Percentiles rank a stretch among this genome's conserved stretches.
These are phyloP conservation scores for Seira musarum DNA, from an alignment of 2,888 invertebrate genomes.

Conservation along the genomic window DNA sequence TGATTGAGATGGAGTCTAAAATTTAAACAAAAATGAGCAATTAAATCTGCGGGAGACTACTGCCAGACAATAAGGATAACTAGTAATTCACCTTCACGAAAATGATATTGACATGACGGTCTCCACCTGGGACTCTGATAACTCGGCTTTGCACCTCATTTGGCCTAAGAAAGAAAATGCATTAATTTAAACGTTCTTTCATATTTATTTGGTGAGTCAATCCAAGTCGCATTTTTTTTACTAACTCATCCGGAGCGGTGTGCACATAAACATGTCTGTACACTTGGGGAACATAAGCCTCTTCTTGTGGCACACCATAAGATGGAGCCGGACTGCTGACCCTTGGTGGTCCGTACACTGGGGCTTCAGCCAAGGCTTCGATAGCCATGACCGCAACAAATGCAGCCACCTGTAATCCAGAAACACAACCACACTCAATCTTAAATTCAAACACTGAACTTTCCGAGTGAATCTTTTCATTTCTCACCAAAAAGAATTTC, in stretches of 20 bases:
- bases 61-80: no score
- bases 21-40: no score
- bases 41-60: no score
- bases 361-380: slow-evolving; percentile 28
- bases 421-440: no score
- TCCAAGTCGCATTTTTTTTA: no score
- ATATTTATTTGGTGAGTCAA: no score
- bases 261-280: slow-evolving; percentile 38
- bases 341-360: slow-evolving; percentile 12
- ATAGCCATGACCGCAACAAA: slow-evolving; percentile 31
- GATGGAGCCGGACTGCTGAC: no score
- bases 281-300: slow-evolving; percentile 27
- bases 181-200: not conserved
- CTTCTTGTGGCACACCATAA: slow-evolving; percentile 5
- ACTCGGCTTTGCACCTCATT: slow-evolving; percentile 31
- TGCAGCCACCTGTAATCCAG: no score
- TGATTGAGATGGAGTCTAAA: slow-evolving; percentile 30
- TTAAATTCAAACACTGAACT: no score
- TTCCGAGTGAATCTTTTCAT: no score
- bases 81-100: no score
- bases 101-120: not conserved
- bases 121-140: slow-evolving; percentile 38
- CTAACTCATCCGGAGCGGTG: slow-evolving; percentile 29
- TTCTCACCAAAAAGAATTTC: no score
- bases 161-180: slow-evolving; percentile 14